Conservation (phyloP, 2,113 vertebrate genomes). For the Morone chrysops region DNA sequence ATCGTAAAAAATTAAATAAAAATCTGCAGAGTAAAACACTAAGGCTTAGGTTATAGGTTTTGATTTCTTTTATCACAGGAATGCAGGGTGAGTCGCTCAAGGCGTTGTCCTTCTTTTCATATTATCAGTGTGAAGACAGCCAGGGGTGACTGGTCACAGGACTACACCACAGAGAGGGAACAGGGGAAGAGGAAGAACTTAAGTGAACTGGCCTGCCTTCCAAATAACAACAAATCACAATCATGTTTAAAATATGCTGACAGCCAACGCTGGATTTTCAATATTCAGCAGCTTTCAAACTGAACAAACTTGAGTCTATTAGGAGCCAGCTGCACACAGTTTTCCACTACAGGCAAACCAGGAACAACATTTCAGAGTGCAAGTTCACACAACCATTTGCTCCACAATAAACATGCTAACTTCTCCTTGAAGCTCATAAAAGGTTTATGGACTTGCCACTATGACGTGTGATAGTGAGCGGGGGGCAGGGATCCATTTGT, state of each 20-base stretch:
- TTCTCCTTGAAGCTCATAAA: slow-evolving; percentile 54
- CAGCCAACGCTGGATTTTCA: neutral
- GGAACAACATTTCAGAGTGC: neutral
- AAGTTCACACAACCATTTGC: slow-evolving; percentile 19
- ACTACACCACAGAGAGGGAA: neutral
- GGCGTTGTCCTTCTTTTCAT: slow-evolving; percentile 5
- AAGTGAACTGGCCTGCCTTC: neutral
- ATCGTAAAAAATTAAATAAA: neutral
- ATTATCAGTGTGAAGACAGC: neutral
- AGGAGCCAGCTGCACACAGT: neutral
- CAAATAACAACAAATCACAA: neutral
- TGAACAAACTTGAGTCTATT: neutral
- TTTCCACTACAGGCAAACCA: neutral
- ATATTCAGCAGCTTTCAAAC: slow-evolving; percentile 1
- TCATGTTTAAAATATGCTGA: neutral
- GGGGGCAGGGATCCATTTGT: slow-evolving; percentile 14
- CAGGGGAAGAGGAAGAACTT: neutral
- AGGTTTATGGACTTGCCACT: slow-evolving; percentile 34
- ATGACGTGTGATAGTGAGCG: slow-evolving; percentile 19
- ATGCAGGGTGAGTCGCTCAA: neutral
- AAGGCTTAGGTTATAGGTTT: neutral
- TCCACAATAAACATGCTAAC: slow-evolving; percentile 22
- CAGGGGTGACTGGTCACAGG: neutral
- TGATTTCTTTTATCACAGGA: slow-evolving; percentile 11
- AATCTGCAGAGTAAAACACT: neutral